phyloP scores from a whole-genome alignment of 2,113 vertebrate genomes.

The Recurvirostra avosetta region DNA sequence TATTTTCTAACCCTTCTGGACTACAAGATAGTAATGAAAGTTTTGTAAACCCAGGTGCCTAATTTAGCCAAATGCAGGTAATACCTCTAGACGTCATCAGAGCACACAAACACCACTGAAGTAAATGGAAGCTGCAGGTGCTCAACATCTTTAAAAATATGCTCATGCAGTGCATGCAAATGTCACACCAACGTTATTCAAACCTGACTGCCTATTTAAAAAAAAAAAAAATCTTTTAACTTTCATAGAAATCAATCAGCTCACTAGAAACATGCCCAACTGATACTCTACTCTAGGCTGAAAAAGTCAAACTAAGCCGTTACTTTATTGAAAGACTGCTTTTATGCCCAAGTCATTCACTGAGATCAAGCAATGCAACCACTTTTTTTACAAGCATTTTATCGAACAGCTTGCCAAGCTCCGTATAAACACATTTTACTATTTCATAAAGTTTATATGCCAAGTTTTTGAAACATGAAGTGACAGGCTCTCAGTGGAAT shows the following conservation, averaged over 20 bases:
- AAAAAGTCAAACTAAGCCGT: background rate
- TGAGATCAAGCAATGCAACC: background rate
- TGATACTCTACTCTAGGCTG: background rate
- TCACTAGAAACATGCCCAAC: background rate
- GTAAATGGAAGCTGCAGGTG: background rate
- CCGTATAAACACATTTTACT: slow-evolving; percentile 51
- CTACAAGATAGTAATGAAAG: background rate
- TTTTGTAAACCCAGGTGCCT: background rate
- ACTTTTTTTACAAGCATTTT: slow-evolving; percentile 14
- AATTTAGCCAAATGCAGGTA: background rate
- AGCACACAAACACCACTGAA: background rate
- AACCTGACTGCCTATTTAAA: background rate
- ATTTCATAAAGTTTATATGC: slow-evolving; percentile 24
- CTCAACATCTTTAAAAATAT: background rate
- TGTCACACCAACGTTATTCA: background rate
- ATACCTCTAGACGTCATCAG: background rate
- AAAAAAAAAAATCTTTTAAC: background rate
- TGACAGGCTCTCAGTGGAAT: slow-evolving; percentile 10
- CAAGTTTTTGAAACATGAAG: slow-evolving; percentile 39
- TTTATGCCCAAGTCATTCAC: background rate
- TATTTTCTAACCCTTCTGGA: background rate
- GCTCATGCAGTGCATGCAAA: background rate
- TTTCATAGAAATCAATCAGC: background rate
- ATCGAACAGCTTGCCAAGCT: slow-evolving; percentile 18
- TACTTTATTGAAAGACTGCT: background rate